Evolutionary conservation across 92 coral and sea anemone species (phyloP), one percentile per base, ranked within the genome.

Genomic region (Epizoanthus ramosus): DNA sequence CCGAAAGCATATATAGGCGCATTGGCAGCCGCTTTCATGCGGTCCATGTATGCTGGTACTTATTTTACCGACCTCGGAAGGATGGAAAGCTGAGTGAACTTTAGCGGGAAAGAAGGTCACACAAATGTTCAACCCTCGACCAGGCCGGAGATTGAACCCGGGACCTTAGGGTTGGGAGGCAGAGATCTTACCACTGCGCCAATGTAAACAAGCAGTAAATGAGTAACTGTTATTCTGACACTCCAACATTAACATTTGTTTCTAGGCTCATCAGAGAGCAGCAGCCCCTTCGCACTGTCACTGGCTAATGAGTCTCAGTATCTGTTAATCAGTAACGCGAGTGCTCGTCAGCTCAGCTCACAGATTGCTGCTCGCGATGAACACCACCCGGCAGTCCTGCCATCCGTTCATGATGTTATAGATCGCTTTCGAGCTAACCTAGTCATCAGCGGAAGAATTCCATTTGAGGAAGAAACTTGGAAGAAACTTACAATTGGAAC

Each of bases 281-380:
- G 25, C 50, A 60, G 50, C 52, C 80, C 52, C 24, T 83, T 69
- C 52, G 75, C 91, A 3, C 86, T 97, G 80, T 97, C 99, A 25
- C 85, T 97, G 73, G 95, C 95, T 31, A 97, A 97, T 71, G 92
- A 92, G 39, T 97, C 98, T 3, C 99, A 97, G 69, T 92, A 92
- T 68, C 84, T 97, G 22, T 85, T 92, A n/a, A 72, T 97, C 63
- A 97, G 93, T 58, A 76, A 84, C 71, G 80, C 89, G 56, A 97
- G 99, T 80, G 71, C 88, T 7, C 14, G 41, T 17, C 79, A 84
- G 45, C 90, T 93, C n/a, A 73, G 79, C 8, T 50, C 53, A 14
- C 57, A 79, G 47, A 63, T 93, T 52, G 24, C 23, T 18, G 64
- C 70, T 31, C 28, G 83, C 68, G 22, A 67, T 50, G 86, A 71